Conservation (phyloP, 2,888 invertebrate genomes). For the Dione vanillae region DNA sequence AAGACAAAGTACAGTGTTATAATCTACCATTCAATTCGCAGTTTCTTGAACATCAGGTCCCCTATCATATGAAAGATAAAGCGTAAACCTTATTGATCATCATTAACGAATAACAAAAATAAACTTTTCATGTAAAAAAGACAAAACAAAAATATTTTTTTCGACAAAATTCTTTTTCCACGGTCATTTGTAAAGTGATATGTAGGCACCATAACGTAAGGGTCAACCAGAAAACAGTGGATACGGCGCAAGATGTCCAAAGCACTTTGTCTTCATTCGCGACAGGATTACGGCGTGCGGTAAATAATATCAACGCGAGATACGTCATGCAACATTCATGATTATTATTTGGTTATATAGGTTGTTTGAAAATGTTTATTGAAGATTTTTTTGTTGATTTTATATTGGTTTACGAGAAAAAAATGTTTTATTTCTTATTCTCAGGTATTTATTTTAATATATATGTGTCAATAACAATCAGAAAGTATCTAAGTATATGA, state of each 20-base stretch:
- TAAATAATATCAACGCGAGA: slow-evolving; percentile 79
- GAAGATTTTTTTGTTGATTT: neutral
- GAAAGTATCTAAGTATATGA: too few species aligned
- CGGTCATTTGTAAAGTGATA: slow-evolving; percentile 42
- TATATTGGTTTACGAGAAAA: neutral
- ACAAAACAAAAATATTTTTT: neutral
- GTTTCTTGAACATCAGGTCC: too few species aligned
- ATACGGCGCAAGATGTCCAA: slow-evolving; percentile 62
- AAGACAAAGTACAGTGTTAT: too few species aligned
- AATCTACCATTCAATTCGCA: too few species aligned
- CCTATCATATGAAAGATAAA: neutral
- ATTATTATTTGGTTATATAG: slow-evolving; percentile 55
- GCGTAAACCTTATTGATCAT: neutral
- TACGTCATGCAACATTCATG: slow-evolving; percentile 81
- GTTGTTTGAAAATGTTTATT: slow-evolving; percentile 9
- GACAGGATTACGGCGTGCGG: slow-evolving; percentile 80
- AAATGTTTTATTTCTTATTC: too few species aligned
- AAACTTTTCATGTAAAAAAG: slow-evolving; percentile 9
- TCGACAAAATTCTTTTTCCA: slow-evolving; percentile 12
- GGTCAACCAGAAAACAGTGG: slow-evolving; percentile 75
- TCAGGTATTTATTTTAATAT: too few species aligned
- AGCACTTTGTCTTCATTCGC: slow-evolving; percentile 75
- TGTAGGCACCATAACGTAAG: slow-evolving; percentile 57
- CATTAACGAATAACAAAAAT: neutral
- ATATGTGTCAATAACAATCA: too few species aligned